A percentile compares a stretch with the other conserved stretches of the same genome.
These are phyloP conservation scores for Notospermus geniculatus DNA, from an alignment of 1,140 invertebrate genomes.

Conservation along the genomic window DNA sequence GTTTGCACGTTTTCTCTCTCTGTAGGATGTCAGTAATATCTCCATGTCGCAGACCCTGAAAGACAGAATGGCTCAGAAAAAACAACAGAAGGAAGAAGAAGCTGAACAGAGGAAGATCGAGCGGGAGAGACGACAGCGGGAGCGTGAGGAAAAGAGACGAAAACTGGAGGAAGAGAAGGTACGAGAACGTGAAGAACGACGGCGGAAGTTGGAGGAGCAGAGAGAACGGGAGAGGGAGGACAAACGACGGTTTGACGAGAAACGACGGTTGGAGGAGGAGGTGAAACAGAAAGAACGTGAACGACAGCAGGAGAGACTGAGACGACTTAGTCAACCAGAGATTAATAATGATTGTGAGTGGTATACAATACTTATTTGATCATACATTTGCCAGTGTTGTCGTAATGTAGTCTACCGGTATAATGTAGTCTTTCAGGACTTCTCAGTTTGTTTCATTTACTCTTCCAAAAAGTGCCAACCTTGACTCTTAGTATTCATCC, in stretches of 20 bases:
- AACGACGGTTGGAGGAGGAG: slow-evolving; percentile 38
- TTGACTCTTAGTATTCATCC: background rate
- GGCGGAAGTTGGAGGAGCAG: slow-evolving; percentile 13
- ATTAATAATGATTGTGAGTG: too few species aligned
- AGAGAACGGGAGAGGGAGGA: slow-evolving; percentile 18
- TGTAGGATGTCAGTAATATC: slow-evolving; percentile 30
- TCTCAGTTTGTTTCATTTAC: too few species aligned
- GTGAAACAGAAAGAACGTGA: slow-evolving; percentile 46
- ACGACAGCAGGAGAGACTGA: slow-evolving; percentile 44
- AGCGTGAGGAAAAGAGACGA: background rate
- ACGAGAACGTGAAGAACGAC: slow-evolving; percentile 12
- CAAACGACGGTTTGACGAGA: too few species aligned
- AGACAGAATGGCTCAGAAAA: slow-evolving; percentile 32
- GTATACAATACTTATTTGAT: too few species aligned
- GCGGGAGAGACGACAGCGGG: slow-evolving; percentile 23
- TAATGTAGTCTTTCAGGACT: too few species aligned
- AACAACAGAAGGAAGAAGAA: slow-evolving; percentile 36
- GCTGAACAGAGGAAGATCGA: slow-evolving; percentile 31
- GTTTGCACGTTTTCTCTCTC: slow-evolving; percentile 6
- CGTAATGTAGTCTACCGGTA: too few species aligned
- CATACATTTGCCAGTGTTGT: too few species aligned
- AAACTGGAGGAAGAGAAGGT: background rate
- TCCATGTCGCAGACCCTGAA: slow-evolving; percentile 30
- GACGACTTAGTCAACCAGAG: slow-evolving; percentile 27
- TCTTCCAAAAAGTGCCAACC: too few species aligned